Evolutionary conservation across 2,113 vertebrate species (phyloP), one percentile per base, ranked within the genome.

Genomic region (Scomber scombrus): DNA sequence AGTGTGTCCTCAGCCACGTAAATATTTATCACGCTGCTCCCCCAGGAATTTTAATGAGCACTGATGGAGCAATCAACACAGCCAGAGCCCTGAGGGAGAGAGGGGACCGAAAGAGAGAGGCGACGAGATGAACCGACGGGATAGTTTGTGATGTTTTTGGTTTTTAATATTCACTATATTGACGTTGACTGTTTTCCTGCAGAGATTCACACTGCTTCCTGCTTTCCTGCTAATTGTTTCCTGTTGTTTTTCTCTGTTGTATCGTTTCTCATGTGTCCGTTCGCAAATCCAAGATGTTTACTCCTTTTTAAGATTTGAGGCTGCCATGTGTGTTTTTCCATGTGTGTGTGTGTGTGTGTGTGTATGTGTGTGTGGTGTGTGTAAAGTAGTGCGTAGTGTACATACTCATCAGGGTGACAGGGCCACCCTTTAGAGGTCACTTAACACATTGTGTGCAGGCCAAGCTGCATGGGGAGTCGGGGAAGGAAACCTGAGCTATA

Each of bases 351-450:
- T 34, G 56, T 58, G 26, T 21, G n/a, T 65, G 63, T 16, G 63
- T 49, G 63, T 29, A n/a, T 63, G 49, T 52, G 3, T 45, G 16
- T 57, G 65, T 81, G 72, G 71, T 79, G 34, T 5, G 57, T 21
- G 63, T 52, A 40, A 40, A 40, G 57, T 63, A 11, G 69, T 19
- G 40, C 43, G 45, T 64, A 34, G 88, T 60, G 76, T 65, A 68
- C 60, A 15, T 52, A 46, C 86, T 78, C 80, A 50, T 92, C 92
- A 90, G 87, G 81, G 85, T 89, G 93, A 93, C 91, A 92, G 86
- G 89, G 91, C 88, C 91, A 89, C 90, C 89, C 90, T 73, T 92
- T 86, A 90, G 90, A 93, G 93, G 93, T 93, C 93, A 92, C 82
- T 90, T 89, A 88, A 88, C 93, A 93, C 91, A 93, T 92, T 93